Conservation (phyloP, 2,113 vertebrate genomes). For the Sakesphorus luctuosus region DNA sequence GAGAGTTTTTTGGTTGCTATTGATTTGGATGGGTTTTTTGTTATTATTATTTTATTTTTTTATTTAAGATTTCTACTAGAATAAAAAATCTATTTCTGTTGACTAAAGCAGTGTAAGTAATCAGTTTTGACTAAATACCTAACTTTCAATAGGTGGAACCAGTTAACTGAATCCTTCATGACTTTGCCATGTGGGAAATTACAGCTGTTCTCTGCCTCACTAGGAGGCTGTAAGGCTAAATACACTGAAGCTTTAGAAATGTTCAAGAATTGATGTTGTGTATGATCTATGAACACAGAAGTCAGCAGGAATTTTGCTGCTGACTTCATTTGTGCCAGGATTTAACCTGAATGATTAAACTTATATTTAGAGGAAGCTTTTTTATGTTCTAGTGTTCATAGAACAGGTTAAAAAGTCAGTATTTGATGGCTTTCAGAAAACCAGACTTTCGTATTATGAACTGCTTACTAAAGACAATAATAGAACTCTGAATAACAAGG, state of each 20-base stretch:
- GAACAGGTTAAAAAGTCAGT: neutral
- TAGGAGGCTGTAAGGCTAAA: neutral
- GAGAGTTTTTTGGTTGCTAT: too few species aligned
- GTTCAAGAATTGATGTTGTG: neutral
- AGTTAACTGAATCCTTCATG: neutral
- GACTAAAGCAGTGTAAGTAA: neutral
- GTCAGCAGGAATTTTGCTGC: neutral
- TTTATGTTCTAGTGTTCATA: neutral
- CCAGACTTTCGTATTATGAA: neutral
- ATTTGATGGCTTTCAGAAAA: slow-evolving; percentile 12
- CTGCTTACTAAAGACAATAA: neutral
- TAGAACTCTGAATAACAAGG: neutral
- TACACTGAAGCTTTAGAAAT: neutral
- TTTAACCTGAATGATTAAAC: neutral
- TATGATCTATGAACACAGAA: neutral
- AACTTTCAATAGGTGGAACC: neutral
- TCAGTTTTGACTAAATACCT: neutral
- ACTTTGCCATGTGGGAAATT: neutral
- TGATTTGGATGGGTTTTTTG: too few species aligned
- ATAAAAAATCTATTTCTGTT: neutral
- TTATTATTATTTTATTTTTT: neutral
- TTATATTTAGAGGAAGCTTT: neutral
- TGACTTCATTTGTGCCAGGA: neutral
- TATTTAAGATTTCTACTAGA: neutral
- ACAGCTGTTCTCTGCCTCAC: neutral